Evolutionary conservation across 2,797 vertebrate genomes (phyloP).

Genomic region (Coregonus ussuriensis): DNA sequence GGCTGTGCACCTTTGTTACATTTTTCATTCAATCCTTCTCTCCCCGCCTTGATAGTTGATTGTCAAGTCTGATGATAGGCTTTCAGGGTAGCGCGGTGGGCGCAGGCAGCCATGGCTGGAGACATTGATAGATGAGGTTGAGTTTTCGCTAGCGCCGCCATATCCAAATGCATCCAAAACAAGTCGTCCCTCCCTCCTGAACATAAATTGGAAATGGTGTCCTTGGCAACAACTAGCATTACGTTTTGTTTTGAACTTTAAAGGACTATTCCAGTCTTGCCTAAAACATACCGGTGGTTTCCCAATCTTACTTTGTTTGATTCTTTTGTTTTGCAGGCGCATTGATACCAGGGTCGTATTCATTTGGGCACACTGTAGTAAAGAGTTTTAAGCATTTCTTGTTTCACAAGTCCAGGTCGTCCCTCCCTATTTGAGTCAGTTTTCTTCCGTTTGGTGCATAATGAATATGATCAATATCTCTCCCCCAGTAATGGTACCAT

Average conservation of each 20-base stretch:
- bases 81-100: constrained; percentile 35
- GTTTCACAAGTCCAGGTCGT: background rate
- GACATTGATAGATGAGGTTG: constrained; percentile 52
- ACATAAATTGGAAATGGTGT: constrained; percentile 44
- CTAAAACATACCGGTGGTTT: constrained; percentile 37
- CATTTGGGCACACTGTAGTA: background rate
- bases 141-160: no score
- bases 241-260: constrained; percentile 16
- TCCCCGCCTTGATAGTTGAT: constrained; percentile 27
- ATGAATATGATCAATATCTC: background rate
- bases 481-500: background rate
- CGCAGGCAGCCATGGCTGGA: constrained; percentile 1
- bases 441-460: background rate
- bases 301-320: constrained; percentile 50
- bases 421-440: background rate
- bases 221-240: constrained; percentile 17
- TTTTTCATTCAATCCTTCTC: constrained; percentile 25
- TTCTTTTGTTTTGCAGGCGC: background rate
- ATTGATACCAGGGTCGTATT: background rate
- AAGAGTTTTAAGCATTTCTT: background rate
- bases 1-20: background rate
- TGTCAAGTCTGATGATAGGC: constrained; percentile 39
- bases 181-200: constrained; percentile 16
- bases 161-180: constrained; percentile 31
- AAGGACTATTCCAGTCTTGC: background rate